Conservation (phyloP, 2,797 vertebrate genomes). For the Rhynchotus rufescens region DNA sequence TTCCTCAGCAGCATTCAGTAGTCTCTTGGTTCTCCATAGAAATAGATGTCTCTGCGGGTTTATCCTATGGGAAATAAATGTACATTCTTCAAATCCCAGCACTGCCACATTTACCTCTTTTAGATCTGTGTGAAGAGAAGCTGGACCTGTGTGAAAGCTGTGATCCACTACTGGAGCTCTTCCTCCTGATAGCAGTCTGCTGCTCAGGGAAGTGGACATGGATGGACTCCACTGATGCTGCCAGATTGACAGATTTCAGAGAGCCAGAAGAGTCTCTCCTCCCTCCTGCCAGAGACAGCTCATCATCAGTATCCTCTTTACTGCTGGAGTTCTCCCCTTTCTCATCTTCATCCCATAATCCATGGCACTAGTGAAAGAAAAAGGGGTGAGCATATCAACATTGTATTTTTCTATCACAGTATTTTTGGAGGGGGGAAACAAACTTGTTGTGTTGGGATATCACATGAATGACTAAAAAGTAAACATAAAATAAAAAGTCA, state of each 20-base stretch:
- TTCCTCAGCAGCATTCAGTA: not conserved
- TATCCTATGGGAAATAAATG: not conserved
- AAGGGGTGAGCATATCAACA: not conserved
- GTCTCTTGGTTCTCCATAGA: not conserved
- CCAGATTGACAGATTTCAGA: conserved; percentile 89
- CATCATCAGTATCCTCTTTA: conserved; percentile 88
- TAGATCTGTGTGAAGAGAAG: conserved; percentile 88
- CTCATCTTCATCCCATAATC: conserved; percentile 95
- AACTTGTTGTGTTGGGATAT: not conserved
- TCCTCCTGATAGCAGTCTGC: conserved; percentile 86
- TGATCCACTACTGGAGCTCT: conserved; percentile 88
- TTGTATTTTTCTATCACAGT: not conserved
- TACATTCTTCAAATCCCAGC: not conserved
- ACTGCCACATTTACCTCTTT: conserved; percentile 84
- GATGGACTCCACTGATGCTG: conserved; percentile 86
- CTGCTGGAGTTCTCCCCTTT: conserved; percentile 75
- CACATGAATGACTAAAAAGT: not conserved
- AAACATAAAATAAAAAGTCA: not conserved
- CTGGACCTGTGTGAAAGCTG: conserved; percentile 88
- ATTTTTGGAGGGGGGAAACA: not conserved
- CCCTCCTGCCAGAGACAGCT: conserved; percentile 79
- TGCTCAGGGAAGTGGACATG: conserved; percentile 88
- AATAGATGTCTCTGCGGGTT: not conserved
- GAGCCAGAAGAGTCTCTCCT: conserved; percentile 86
- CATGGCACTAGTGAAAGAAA: conserved; percentile 88